These are phyloP conservation scores for Equus przewalskii DNA, from an alignment of 2,113 vertebrate genomes.

Conservation along the genomic window DNA sequence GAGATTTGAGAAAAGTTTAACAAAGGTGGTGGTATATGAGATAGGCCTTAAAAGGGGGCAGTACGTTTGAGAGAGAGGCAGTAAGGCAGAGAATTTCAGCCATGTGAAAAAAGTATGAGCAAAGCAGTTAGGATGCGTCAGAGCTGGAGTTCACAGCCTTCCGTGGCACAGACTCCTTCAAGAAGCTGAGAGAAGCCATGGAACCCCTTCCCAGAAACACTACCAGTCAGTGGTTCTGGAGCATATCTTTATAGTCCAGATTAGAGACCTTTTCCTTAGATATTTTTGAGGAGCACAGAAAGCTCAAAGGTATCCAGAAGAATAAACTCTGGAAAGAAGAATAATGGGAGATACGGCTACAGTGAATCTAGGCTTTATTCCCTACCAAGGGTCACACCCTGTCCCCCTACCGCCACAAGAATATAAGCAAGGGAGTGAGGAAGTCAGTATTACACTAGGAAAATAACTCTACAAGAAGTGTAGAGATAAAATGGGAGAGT, in stretches of 20 bases:
- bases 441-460: neutral
- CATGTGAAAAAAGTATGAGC: neutral
- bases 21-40: neutral
- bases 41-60: neutral
- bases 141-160: neutral
- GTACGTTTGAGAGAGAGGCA: neutral
- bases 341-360: neutral
- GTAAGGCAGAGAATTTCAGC: neutral
- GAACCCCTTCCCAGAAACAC: neutral
- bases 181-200: neutral
- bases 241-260: neutral
- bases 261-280: neutral
- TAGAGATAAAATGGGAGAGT: neutral
- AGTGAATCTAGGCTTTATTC: neutral
- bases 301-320: neutral
- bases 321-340: neutral
- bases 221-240: neutral
- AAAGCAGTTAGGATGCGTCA: neutral
- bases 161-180: neutral
- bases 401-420: no score
- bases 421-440: neutral
- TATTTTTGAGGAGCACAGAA: neutral
- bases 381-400: neutral
- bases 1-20: neutral
- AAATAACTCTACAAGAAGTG: neutral